Conservation (phyloP, 2,113 vertebrate species). For the Daubentonia madagascariensis region DNA sequence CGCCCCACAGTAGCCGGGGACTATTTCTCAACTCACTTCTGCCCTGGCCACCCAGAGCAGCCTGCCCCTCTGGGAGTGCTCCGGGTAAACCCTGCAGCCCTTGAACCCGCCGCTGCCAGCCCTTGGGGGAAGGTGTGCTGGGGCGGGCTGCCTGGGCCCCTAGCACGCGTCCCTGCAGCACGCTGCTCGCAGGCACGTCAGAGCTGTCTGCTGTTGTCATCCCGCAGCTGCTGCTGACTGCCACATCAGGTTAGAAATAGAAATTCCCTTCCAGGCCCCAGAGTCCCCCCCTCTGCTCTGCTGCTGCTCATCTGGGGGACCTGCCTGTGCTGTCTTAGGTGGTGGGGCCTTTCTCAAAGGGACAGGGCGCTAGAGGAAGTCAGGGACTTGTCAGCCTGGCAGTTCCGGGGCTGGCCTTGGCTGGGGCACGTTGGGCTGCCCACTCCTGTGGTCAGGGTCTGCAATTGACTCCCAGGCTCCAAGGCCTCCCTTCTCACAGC, state of each 20-base stretch:
- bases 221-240: not conserved
- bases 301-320: not conserved
- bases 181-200: not conserved
- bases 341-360: not conserved
- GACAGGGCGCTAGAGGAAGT: not conserved
- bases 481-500: not conserved
- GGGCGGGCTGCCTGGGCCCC: not conserved
- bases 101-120: not conserved
- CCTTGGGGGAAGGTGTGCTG: fast-evolving
- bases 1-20: not conserved
- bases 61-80: too few species aligned
- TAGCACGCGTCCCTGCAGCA: too few species aligned
- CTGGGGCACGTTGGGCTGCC: not conserved
- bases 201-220: not conserved
- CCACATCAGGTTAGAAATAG: slow-evolving; percentile 43
- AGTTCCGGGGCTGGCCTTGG: not conserved
- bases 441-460: not conserved
- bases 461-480: not conserved
- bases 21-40: not conserved
- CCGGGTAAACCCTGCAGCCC: not conserved
- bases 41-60: too few species aligned
- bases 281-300: not conserved
- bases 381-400: not conserved
- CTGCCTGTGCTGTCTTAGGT: not conserved
- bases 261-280: not conserved